Conservation (phyloP, 2,797 vertebrate genomes). For the Oreochromis grahami region DNA sequence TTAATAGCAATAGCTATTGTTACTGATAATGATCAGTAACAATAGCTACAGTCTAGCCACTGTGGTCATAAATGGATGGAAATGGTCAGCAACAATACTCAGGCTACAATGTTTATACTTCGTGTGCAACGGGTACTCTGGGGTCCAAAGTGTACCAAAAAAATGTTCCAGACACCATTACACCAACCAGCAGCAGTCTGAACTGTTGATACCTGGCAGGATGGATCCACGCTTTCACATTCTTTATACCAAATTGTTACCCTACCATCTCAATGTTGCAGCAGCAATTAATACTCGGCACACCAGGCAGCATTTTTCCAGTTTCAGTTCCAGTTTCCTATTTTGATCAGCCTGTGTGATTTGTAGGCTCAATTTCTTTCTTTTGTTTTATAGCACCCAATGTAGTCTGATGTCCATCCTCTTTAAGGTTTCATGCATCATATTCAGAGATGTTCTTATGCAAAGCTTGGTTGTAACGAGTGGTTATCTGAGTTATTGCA, state of each 20-base stretch:
- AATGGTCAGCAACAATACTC: background rate
- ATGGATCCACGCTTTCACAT: background rate
- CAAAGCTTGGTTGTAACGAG: background rate
- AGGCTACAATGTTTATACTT: background rate
- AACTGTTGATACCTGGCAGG: background rate
- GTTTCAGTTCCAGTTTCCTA: background rate
- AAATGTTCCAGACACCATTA: background rate
- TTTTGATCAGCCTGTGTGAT: background rate
- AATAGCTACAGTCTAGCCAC: background rate
- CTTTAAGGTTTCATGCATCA: background rate
- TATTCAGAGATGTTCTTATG: background rate
- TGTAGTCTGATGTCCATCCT: background rate
- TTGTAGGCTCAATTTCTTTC: background rate
- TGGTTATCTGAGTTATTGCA: background rate
- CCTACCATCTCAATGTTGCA: background rate
- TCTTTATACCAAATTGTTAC: background rate
- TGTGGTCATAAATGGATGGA: background rate
- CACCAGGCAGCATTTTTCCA: background rate
- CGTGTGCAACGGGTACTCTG: background rate
- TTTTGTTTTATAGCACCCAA: background rate
- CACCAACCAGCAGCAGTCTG: background rate
- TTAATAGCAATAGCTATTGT: background rate
- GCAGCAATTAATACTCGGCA: background rate
- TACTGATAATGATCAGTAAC: background rate
- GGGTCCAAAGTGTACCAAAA: background rate